Conservation (phyloP, 2,888 invertebrate genomes). For the Lithophane semibrunnea region DNA sequence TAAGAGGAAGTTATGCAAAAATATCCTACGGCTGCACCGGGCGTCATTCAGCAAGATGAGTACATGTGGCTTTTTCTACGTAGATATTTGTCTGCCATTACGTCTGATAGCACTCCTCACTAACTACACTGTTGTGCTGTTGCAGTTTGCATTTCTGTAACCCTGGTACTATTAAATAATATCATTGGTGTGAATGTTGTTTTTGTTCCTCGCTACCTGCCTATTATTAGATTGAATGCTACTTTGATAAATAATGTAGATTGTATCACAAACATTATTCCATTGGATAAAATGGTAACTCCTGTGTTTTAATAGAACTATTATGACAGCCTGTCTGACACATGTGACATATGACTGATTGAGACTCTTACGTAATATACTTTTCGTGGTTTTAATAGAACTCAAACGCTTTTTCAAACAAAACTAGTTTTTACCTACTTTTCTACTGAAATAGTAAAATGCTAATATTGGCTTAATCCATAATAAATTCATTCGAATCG, state of each 20-base stretch:
- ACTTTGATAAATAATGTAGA: neutral
- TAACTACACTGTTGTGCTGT: constrained; percentile 55
- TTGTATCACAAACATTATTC: neutral
- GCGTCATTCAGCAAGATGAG: constrained; percentile 49
- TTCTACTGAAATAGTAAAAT: constrained; percentile 11
- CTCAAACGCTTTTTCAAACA: too few relatives aligned
- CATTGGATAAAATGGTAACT: neutral
- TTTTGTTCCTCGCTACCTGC: neutral
- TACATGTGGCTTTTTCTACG: constrained; percentile 52
- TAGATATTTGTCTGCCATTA: constrained; percentile 52
- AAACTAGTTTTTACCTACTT: too few relatives aligned
- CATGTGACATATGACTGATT: neutral
- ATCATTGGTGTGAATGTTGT: neutral
- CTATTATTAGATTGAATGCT: neutral
- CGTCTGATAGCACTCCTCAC: constrained; percentile 44
- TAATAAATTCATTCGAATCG: neutral
- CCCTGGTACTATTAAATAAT: constrained; percentile 9
- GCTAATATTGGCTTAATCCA: neutral
- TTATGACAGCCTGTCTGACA: neutral
- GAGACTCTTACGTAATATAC: neutral
- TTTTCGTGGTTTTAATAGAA: too few relatives aligned
- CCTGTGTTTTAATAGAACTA: neutral
- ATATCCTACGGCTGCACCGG: constrained; percentile 36
- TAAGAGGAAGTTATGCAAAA: constrained; percentile 33
- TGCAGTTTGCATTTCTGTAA: constrained; percentile 47